These are phyloP conservation scores for Eudasyphora cyanicolor DNA, from an alignment of 2,888 invertebrate genomes.

Conservation along the genomic window DNA sequence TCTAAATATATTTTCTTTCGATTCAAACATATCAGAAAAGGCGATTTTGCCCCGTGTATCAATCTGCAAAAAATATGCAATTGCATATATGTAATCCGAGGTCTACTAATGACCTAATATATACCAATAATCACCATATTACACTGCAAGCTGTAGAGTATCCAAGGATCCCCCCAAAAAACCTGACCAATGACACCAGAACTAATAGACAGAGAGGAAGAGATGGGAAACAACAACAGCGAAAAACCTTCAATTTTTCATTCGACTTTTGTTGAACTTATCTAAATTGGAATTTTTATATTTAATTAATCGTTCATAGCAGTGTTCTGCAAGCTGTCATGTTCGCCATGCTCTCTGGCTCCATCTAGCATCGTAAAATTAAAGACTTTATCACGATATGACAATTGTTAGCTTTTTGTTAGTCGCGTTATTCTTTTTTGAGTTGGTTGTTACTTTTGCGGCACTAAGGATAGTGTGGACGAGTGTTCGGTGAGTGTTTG, in stretches of 20 bases:
- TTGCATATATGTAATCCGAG: too few relatives aligned
- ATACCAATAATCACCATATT: too few relatives aligned
- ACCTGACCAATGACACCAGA: slow-evolving; percentile 8
- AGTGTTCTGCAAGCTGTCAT: not conserved
- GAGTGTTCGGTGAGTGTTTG: not conserved
- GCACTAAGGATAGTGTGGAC: not conserved
- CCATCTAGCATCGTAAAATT: slow-evolving; percentile 51
- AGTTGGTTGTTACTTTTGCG: not conserved
- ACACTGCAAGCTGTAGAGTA: too few relatives aligned
- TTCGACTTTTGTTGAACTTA: slow-evolving; percentile 61
- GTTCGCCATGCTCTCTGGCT: not conserved
- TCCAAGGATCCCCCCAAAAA: too few relatives aligned
- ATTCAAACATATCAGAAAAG: too few relatives aligned
- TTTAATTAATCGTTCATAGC: slow-evolving; percentile 71
- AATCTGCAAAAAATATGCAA: too few relatives aligned
- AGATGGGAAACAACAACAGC: slow-evolving; percentile 68
- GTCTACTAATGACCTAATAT: too few relatives aligned
- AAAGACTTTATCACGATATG: slow-evolving; percentile 65
- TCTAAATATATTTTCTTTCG: too few relatives aligned
- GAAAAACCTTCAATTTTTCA: slow-evolving; percentile 73
- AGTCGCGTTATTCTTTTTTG: not conserved
- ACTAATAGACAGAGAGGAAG: not conserved
- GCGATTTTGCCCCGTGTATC: too few relatives aligned
- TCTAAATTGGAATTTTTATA: slow-evolving; percentile 71
- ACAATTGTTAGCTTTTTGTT: slow-evolving; percentile 55